phyloP scores from a whole-genome alignment of 2,888 invertebrate species.

The Ormia ochracea region DNA sequence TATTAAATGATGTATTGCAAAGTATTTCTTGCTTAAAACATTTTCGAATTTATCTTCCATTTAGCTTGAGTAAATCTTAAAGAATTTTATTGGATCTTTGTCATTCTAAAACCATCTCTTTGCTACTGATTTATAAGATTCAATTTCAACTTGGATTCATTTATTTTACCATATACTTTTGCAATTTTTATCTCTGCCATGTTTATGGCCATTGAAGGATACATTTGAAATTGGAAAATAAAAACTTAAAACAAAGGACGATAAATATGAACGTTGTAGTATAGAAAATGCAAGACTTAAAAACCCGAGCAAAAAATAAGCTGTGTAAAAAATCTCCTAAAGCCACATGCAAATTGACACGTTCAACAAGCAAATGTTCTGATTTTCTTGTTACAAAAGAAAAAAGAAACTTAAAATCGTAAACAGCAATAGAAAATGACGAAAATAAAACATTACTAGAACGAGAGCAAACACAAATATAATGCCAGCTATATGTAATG shows the following conservation, averaged over 20 bases:
- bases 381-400: slow-evolving; percentile 21
- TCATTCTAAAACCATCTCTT: slow-evolving; percentile 21
- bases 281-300: background rate
- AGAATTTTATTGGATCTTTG: slow-evolving; percentile 43
- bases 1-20: slow-evolving; percentile 9
- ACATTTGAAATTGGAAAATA: slow-evolving; percentile 48
- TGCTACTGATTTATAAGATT: slow-evolving; percentile 44
- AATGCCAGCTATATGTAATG: slow-evolving; percentile 12
- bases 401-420: background rate
- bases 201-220: slow-evolving; percentile 56
- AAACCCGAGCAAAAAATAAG: background rate
- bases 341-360: slow-evolving; percentile 63
- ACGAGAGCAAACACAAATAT: slow-evolving; percentile 3
- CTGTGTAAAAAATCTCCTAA: slow-evolving; percentile 23
- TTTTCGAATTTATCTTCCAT: slow-evolving; percentile 20
- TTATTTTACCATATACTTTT: background rate
- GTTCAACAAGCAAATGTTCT: slow-evolving; percentile 56
- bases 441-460: background rate
- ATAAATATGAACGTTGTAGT: slow-evolving; percentile 22
- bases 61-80: slow-evolving; percentile 38
- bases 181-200: slow-evolving; percentile 32
- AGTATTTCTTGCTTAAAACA: background rate
- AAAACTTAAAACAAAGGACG: slow-evolving; percentile 14
- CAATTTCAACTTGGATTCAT: slow-evolving; percentile 32
- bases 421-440: slow-evolving; percentile 24